Evolutionary conservation across 2,888 invertebrate genomes (phyloP), one percentile per base, ranked within the genome.

Genomic region (Mythimna pallens): DNA sequence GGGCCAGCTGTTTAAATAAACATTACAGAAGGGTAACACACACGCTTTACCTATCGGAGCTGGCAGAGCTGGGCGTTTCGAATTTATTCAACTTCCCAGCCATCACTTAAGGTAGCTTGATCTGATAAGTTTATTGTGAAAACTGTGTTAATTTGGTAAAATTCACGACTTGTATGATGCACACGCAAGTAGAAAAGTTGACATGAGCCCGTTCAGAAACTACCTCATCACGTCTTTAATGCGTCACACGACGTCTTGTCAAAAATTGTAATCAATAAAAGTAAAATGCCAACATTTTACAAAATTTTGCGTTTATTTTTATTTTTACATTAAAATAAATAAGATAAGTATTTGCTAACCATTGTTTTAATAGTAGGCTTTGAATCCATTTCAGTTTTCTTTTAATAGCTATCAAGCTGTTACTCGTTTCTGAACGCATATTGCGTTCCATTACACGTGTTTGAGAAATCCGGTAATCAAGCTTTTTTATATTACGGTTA

Each of bases 1-100:
- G 83, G 90, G 89, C 93, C 95, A 95, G 95, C 95, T 96, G 96
- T 93, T 91, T 90, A 94, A 93, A 95, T 92, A 96, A 94, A 95
- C 94, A 95, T 89, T 89, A 85, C 81, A 85, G 88, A 87, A 92
- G 90, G 91, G 92, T 92, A 93, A 86, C 90, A 91, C 91, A 92
- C 92, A 88, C 89, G 90, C 86, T 92, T 95, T 97, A 98, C 98
- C 98, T 98, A 96, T 98, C 98, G 81, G 98, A 98, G 95, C 98
- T 99, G 82, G 98, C 98, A 77, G 98, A 98, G 93, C 98, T 98
- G 87, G 98, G 98, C 85, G 98, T 98, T 95, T 98, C 98, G 90
- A 98, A 97, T 92, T 97, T 97, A 89, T 97, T 97, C 92, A 96
- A 92, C 92, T 94, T 96, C 84, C 95, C 96, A 92, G 96, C 94